phyloP scores from a whole-genome alignment of 2,113 vertebrate genomes.

The Halichoerus grypus region DNA sequence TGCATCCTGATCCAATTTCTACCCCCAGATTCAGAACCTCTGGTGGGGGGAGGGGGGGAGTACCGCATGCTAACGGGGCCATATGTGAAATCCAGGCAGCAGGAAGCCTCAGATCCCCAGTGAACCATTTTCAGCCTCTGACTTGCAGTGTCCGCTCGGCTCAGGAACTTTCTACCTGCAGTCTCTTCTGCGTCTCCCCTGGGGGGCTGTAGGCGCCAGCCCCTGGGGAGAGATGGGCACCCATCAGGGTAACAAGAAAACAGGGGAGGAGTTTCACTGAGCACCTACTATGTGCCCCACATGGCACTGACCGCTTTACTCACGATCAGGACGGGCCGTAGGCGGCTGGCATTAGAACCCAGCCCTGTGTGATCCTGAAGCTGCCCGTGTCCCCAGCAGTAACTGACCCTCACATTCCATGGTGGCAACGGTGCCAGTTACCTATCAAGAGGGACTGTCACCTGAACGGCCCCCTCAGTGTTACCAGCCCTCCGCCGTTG shows the following conservation, averaged over 20 bases:
- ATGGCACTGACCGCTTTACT: not conserved
- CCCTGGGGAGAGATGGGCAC: accelerated
- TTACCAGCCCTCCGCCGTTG: not conserved
- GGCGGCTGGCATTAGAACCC: not conserved
- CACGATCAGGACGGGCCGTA: not conserved
- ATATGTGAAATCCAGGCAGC: not conserved
- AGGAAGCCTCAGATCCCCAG: not conserved
- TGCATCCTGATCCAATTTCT: not conserved
- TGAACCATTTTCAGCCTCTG: not conserved
- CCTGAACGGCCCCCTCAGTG: not conserved
- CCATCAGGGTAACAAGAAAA: not conserved
- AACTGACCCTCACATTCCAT: not conserved
- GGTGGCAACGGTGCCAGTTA: not conserved
- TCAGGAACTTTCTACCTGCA: not conserved
- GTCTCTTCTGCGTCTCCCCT: not conserved
- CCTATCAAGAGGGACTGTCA: not conserved
- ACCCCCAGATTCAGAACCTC: not conserved
- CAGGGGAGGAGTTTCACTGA: not conserved
- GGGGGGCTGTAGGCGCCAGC: accelerated
- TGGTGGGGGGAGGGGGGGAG: not conserved
- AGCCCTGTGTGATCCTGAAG: not conserved
- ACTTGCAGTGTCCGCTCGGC: not conserved
- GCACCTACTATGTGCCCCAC: not conserved
- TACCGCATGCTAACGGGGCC: conserved; percentile 47
- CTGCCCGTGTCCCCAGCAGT: not conserved